A percentile compares a stretch with the other conserved stretches of the same genome.
These are phyloP conservation scores for Alosa sapidissima DNA, from an alignment of 2,797 vertebrate genomes.

Conservation along the genomic window DNA sequence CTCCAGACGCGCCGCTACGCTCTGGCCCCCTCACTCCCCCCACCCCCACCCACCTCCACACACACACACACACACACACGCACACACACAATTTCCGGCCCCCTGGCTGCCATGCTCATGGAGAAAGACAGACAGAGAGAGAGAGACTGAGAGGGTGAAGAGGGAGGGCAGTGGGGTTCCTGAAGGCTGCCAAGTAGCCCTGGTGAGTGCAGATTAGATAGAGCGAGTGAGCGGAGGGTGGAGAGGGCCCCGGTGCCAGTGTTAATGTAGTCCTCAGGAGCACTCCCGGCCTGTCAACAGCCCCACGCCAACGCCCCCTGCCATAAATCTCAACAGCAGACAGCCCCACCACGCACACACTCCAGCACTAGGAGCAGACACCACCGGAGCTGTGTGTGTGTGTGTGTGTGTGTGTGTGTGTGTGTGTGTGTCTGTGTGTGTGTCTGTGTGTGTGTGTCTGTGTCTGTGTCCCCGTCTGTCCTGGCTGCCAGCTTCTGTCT, in stretches of 20 bases:
- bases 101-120: background rate
- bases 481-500: background rate
- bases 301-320: slow-evolving; percentile 12
- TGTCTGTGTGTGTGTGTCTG: background rate
- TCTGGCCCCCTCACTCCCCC: background rate
- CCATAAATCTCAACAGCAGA: background rate
- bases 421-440: background rate
- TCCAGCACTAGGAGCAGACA: slow-evolving; percentile 7
- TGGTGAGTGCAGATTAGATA: slow-evolving; percentile 22
- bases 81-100: background rate
- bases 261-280: slow-evolving; percentile 28
- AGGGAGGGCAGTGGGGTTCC: background rate
- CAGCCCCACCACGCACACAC: background rate
- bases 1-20: background rate
- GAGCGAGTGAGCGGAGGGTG: background rate
- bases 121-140: background rate
- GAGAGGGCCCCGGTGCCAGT: background rate
- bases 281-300: slow-evolving; percentile 31
- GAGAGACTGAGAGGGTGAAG: background rate
- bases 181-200: slow-evolving; percentile 16
- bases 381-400: slow-evolving; percentile 5
- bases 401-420: background rate
- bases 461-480: slow-evolving; percentile 30
- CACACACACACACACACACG: background rate
- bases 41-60: background rate